Conservation (phyloP, 2,113 vertebrate species). For the Myotis lucifugus region DNA sequence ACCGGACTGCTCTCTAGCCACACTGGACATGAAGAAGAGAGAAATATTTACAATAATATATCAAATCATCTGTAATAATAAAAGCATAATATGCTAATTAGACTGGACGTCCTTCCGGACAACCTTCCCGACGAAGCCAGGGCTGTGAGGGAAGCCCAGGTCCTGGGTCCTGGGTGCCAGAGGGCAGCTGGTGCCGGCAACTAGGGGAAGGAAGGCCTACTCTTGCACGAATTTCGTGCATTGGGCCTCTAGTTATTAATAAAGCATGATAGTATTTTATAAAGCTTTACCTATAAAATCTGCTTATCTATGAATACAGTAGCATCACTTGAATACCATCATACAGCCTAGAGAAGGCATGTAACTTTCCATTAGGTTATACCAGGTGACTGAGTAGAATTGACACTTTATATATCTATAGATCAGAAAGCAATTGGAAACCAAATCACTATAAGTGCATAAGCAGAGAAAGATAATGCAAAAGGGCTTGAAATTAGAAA, state of each 20-base stretch:
- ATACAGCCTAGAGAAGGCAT: neutral
- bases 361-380: neutral
- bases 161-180: too few relatives aligned
- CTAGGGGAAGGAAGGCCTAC: too few relatives aligned
- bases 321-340: neutral
- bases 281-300: slow-evolving; percentile 18
- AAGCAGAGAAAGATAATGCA: slow-evolving; percentile 40
- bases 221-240: too few relatives aligned
- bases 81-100: too few relatives aligned
- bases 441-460: slow-evolving; percentile 37
- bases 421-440: slow-evolving; percentile 59
- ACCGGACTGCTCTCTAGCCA: too few relatives aligned
- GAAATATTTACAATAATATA: too few relatives aligned
- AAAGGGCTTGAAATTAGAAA: slow-evolving; percentile 51
- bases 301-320: slow-evolving; percentile 33
- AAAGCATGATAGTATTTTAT: slow-evolving; percentile 26
- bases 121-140: too few relatives aligned
- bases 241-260: neutral
- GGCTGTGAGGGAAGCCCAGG: too few relatives aligned
- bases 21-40: too few relatives aligned
- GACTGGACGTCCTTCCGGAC: too few relatives aligned
- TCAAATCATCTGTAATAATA: too few relatives aligned
- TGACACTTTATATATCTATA: neutral
- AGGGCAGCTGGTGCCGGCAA: too few relatives aligned
- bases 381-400: neutral